Evolutionary conservation across 2,113 vertebrate species (phyloP), one percentile per base, ranked within the genome.

Genomic region (Colossoma macropomum): DNA sequence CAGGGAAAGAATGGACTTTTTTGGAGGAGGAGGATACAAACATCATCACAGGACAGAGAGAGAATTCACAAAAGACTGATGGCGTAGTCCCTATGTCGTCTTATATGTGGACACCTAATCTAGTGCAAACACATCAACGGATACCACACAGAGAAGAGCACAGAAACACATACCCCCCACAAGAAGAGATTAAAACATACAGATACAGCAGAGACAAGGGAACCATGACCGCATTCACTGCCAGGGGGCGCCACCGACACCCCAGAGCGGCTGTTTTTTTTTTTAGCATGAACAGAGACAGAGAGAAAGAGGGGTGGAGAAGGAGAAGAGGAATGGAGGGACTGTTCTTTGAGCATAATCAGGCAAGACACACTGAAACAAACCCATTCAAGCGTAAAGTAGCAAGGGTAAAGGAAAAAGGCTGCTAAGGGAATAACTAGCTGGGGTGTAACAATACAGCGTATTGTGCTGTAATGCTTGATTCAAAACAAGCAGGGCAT

Each of bases 171-270:
- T 59, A 84, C 60, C 45, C 23, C 38, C 62, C 50, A 30, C 25
- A 85, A 62, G 59, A 25, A 11, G 52, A 84, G 30, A 66, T 63
- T 84, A 72, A 70, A 52, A 68, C 56, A 77, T 28, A 66, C 68
- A 84, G 28, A 72, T 7, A 72, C 60, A 76, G 70, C n/a, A 23
- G 10, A 74, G 30, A 68, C 60, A 82, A 54, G n/a, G 59, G 25
- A 41, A 69, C 68, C 66, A 54, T 85, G 73, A 82, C 63, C 65
- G 68, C 25, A 75, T 79, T 76, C 59, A 76, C 75, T 87, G 78
- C 88, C 84, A 89, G 83, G 80, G 73, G 84, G 83, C 77, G 45
- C 89, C 87, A 88, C 77, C 73, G 85, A 83, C 88, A 91, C 90
- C 88, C 88, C 84, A 88, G 87, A 91, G 90, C 84, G 85, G 85